phyloP scores from a whole-genome alignment of 2,888 invertebrate genomes.

The Pherbina coryleti region DNA sequence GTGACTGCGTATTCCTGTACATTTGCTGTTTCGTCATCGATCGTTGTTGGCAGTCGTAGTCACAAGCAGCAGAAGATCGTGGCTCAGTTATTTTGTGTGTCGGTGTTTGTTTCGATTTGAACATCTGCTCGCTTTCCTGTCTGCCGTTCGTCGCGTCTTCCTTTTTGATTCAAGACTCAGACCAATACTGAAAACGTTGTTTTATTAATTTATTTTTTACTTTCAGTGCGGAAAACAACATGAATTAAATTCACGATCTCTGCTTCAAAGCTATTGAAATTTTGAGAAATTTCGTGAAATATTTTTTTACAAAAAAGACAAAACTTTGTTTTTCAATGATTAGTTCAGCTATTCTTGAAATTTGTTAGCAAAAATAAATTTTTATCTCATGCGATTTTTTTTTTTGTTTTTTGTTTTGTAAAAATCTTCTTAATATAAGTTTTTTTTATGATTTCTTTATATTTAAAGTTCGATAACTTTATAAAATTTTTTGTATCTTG shows the following conservation, averaged over 20 bases:
- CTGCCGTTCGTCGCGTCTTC: constrained; percentile 18
- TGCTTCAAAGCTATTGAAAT: neutral
- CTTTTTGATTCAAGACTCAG: neutral
- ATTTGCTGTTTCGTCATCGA: constrained; percentile 31
- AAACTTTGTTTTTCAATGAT: too few relatives aligned
- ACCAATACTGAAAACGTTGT: constrained; percentile 30
- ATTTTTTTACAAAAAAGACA: neutral
- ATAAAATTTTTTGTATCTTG: too few relatives aligned
- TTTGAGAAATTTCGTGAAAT: neutral
- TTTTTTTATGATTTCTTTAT: too few relatives aligned
- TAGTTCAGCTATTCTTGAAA: too few relatives aligned
- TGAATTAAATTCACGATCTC: neutral
- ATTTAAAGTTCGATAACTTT: too few relatives aligned
- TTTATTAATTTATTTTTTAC: constrained; percentile 53
- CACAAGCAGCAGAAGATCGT: constrained; percentile 16
- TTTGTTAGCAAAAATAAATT: too few relatives aligned
- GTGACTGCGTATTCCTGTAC: constrained; percentile 21
- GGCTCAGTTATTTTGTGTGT: constrained; percentile 24
- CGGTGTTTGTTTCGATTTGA: constrained; percentile 54
- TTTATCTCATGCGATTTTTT: too few relatives aligned
- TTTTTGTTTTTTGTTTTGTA: too few relatives aligned
- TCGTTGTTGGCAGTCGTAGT: constrained; percentile 16
- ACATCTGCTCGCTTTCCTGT: constrained; percentile 66
- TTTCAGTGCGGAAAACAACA: constrained; percentile 38
- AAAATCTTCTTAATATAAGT: too few relatives aligned